A percentile compares a stretch with the other conserved stretches of the same genome.
Conservation (phyloP, 2,113 vertebrate species). For the Formicarius rufipectus region DNA sequence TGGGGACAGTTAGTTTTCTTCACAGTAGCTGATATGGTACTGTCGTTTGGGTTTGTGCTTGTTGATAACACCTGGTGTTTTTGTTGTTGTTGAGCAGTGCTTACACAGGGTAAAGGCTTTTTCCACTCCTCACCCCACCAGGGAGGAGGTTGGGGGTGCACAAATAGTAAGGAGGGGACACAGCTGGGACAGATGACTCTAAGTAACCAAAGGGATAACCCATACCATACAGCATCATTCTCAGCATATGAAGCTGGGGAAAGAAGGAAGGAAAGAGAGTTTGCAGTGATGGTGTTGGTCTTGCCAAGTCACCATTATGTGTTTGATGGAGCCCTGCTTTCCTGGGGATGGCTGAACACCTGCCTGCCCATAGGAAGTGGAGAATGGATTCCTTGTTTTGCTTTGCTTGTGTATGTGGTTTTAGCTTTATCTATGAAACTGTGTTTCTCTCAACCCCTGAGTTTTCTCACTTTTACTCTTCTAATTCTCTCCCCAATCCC, state of each 20-base stretch:
- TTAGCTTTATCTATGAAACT: neutral
- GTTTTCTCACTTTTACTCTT: neutral
- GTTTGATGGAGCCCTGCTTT: neutral
- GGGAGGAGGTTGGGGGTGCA: neutral
- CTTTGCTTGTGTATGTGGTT: neutral
- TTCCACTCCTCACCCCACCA: neutral
- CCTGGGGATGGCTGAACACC: neutral
- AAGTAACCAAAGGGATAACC: neutral
- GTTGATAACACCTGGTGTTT: neutral
- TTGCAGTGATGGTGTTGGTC: neutral
- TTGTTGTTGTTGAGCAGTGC: neutral
- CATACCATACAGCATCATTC: fast-evolving
- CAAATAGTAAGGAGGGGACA: neutral
- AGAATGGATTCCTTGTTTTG: neutral
- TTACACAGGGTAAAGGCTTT: neutral
- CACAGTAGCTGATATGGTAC: neutral
- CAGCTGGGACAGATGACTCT: neutral
- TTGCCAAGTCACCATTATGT: neutral
- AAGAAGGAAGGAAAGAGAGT: neutral
- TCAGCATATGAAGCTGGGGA: neutral
- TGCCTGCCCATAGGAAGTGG: neutral
- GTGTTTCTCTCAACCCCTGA: neutral
- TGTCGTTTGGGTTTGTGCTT: neutral
- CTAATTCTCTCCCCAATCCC: neutral
- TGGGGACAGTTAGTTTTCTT: neutral